Evolutionary conservation across 2,888 invertebrate genomes (phyloP).

Genomic region (Ephialtes manifestator): DNA sequence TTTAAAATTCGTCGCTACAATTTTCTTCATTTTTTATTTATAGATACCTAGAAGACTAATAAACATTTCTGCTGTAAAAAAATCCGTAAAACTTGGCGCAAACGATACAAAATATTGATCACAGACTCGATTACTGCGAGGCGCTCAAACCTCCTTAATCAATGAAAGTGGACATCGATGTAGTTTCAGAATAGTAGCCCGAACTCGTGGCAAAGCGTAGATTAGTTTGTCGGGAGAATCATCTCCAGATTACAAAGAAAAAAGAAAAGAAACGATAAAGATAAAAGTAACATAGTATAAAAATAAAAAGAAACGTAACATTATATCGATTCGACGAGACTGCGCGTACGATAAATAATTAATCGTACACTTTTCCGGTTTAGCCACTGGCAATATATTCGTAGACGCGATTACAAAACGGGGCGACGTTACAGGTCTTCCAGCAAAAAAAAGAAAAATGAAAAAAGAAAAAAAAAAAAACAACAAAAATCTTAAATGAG

Average conservation of each 20-base stretch:
- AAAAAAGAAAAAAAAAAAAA: conserved; percentile 51
- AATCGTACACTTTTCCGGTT: conserved; percentile 60
- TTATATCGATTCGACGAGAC: conserved; percentile 67
- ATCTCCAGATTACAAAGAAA: conserved; percentile 30
- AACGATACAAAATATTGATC: too few species aligned
- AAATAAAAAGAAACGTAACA: conserved; percentile 41
- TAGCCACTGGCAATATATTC: conserved; percentile 59
- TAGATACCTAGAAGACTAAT: too few species aligned
- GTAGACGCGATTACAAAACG: conserved; percentile 59
- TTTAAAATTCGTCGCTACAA: too few species aligned
- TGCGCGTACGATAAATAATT: conserved; percentile 63
- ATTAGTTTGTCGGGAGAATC: conserved; percentile 43
- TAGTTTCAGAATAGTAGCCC: conserved; percentile 62
- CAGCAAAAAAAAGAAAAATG: conserved; percentile 62
- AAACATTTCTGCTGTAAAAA: too few species aligned
- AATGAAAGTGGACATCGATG: conserved; percentile 57
- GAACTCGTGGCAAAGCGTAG: conserved; percentile 54
- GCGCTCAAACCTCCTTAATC: conserved; percentile 9
- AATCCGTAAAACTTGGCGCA: too few species aligned
- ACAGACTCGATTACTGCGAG: too few species aligned
- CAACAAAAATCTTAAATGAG: conserved; percentile 71
- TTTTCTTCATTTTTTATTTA: too few species aligned
- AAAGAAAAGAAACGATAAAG: conserved; percentile 14
- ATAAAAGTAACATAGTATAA: conserved; percentile 17
- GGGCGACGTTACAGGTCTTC: conserved; percentile 81